These are phyloP conservation scores for Euplexia lucipara DNA, from an alignment of 2,888 invertebrate genomes.

Conservation along the genomic window DNA sequence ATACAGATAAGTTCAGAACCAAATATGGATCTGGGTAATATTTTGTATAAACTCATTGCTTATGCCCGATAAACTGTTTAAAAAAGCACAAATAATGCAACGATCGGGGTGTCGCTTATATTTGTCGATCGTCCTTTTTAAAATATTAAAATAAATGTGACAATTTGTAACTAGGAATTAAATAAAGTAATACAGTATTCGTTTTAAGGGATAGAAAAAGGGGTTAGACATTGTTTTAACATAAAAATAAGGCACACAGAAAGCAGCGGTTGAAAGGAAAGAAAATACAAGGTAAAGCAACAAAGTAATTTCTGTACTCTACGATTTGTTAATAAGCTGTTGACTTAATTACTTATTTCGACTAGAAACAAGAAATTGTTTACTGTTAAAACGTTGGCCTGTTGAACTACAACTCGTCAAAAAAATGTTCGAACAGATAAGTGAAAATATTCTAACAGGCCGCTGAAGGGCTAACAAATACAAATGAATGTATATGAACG, in stretches of 20 bases:
- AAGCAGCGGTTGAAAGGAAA: slow-evolving; percentile 54
- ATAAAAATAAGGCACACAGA: slow-evolving; percentile 54
- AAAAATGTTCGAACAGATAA: not conserved
- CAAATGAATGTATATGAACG: slow-evolving; percentile 45
- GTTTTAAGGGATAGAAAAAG: not conserved
- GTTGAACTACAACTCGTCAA: not conserved
- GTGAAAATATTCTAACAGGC: slow-evolving; percentile 4
- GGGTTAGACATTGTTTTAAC: slow-evolving; percentile 21
- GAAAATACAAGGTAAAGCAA: slow-evolving; percentile 43
- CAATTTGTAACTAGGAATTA: not conserved
- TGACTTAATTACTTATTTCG: slow-evolving; percentile 25
- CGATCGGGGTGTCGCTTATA: slow-evolving; percentile 1
- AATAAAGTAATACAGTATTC: not conserved
- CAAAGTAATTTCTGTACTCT: slow-evolving; percentile 5
- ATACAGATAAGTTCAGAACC: too few species aligned
- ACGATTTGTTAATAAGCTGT: slow-evolving; percentile 40
- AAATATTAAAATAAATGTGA: not conserved
- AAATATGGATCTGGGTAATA: slow-evolving; percentile 36
- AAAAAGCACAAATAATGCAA: slow-evolving; percentile 17
- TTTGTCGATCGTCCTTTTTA: not conserved
- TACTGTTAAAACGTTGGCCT: slow-evolving; percentile 13
- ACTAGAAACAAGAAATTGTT: slow-evolving; percentile 10
- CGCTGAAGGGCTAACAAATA: slow-evolving; percentile 23
- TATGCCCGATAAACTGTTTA: slow-evolving; percentile 9
- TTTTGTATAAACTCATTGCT: slow-evolving; percentile 43